Conservation (phyloP, 2,797 vertebrate species). For the Sebastiscus tertius region DNA sequence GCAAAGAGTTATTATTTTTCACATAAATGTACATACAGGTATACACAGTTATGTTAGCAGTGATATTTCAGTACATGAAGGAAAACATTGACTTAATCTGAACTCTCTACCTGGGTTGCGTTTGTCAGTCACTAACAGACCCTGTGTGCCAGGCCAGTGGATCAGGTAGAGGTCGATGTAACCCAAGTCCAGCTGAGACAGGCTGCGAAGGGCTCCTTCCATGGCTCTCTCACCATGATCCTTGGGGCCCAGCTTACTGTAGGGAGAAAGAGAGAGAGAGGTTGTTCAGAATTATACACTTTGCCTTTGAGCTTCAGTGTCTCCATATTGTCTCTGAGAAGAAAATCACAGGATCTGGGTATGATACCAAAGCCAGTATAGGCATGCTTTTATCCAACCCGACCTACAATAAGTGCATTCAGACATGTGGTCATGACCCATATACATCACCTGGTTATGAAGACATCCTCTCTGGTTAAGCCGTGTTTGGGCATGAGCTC, state of each 20-base stretch:
- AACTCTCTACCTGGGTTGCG: conserved; percentile 66
- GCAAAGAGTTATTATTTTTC: not conserved
- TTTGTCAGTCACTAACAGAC: conserved; percentile 73
- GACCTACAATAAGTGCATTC: not conserved
- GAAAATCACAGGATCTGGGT: not conserved
- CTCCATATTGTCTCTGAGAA: not conserved
- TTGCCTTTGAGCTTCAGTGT: not conserved
- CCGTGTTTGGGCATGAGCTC: conserved; percentile 82
- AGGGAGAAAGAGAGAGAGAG: not conserved
- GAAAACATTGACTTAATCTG: not conserved
- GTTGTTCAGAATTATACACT: not conserved
- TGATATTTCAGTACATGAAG: not conserved
- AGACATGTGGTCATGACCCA: not conserved
- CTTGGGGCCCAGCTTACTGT: conserved; percentile 85
- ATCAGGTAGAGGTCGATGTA: conserved; percentile 90
- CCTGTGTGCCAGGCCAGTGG: conserved; percentile 89
- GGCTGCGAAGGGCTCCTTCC: conserved; percentile 78
- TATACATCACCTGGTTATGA: conserved; percentile 78
- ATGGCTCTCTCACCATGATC: conserved; percentile 81
- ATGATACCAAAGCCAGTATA: not conserved
- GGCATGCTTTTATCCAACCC: not conserved
- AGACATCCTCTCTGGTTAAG: conserved; percentile 80
- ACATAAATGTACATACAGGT: not conserved
- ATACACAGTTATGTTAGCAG: no score
- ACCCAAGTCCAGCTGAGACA: conserved; percentile 79